These are phyloP conservation scores for Simalia tracyae DNA, from an alignment of 2,797 vertebrate species.

Conservation along the genomic window DNA sequence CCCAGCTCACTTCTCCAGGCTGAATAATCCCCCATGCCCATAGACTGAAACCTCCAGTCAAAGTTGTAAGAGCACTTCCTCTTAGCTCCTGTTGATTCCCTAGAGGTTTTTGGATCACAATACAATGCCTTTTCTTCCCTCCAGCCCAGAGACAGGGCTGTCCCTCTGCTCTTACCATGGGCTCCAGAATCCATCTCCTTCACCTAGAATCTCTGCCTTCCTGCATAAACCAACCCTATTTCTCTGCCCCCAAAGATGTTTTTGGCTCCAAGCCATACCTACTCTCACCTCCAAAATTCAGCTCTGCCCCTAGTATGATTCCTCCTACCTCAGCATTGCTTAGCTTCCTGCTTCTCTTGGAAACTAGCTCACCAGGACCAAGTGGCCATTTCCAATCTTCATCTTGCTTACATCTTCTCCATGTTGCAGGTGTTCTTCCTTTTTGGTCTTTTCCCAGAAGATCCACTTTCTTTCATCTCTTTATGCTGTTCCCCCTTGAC, in stretches of 20 bases:
- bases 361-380: background rate
- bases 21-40: no score
- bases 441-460: background rate
- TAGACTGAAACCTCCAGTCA: no score
- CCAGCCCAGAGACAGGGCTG: background rate
- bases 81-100: background rate
- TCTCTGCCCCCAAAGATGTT: background rate
- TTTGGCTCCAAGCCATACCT: background rate
- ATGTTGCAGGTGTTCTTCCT: background rate
- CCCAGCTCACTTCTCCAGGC: no score
- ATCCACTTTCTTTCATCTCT: background rate
- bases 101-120: background rate
- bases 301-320: background rate
- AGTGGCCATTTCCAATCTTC: background rate
- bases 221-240: background rate
- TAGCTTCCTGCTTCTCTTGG: background rate
- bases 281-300: background rate
- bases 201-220: background rate
- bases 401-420: background rate
- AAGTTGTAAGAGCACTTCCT: background rate
- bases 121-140: background rate
- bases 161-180: background rate
- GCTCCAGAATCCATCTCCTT: background rate
- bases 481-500: background rate
- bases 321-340: background rate